A percentile compares a stretch with the other conserved stretches of the same genome.
Conservation (phyloP, 2,888 invertebrate species). For the Hetaerina titia region DNA sequence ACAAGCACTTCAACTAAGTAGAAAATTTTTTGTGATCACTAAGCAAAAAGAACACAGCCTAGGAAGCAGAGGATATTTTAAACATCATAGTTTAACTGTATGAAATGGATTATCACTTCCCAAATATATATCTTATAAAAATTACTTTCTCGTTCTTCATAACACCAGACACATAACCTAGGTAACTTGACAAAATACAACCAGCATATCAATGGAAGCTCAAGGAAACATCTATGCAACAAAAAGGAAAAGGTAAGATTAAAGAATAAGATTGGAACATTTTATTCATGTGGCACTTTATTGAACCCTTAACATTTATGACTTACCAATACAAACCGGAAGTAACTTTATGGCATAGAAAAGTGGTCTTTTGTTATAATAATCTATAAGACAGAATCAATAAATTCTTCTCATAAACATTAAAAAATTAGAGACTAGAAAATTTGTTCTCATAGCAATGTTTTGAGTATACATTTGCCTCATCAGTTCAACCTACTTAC, state of each 20-base stretch:
- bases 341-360: conserved; percentile 65
- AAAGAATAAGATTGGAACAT: not conserved
- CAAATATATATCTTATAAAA: no score
- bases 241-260: not conserved
- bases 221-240: not conserved
- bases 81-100: no score
- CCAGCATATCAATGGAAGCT: no score
- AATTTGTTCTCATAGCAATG: conserved; percentile 39
- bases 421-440: conserved; percentile 66
- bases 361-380: conserved; percentile 57
- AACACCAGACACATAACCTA: no score
- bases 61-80: no score
- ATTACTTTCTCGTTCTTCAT: no score
- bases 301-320: conserved; percentile 60
- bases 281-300: conserved; percentile 60
- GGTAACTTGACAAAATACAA: no score
- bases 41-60: no score
- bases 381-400: conserved; percentile 63
- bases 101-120: no score
- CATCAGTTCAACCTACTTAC: conserved; percentile 57
- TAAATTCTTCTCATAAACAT: conserved; percentile 65
- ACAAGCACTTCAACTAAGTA: no score
- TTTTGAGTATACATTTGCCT: not conserved
- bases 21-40: no score
- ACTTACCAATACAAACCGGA: conserved; percentile 57